These are phyloP conservation scores for Alentia gelatinosa DNA, from an alignment of 2,888 invertebrate species.

Conservation along the genomic window DNA sequence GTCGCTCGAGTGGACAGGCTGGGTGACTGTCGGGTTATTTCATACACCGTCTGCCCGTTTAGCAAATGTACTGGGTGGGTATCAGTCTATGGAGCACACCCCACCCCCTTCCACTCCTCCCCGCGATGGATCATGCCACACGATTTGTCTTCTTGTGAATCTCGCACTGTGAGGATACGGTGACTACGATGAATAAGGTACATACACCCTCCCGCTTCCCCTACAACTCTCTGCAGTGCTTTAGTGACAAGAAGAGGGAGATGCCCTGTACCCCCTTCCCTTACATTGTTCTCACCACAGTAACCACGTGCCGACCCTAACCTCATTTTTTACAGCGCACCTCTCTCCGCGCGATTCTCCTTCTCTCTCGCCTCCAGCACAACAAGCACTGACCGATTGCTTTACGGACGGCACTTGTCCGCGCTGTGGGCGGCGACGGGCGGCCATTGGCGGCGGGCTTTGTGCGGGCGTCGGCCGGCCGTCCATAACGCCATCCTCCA, in stretches of 20 bases:
- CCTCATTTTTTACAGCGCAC: no score
- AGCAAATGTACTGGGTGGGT: slow-evolving; percentile 21
- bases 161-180: neutral
- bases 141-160: neutral
- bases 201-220: neutral
- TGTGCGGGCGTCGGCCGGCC: neutral
- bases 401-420: no score
- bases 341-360: no score
- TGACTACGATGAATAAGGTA: neutral
- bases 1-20: neutral
- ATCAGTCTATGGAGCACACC: neutral
- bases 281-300: no score
- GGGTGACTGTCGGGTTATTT: slow-evolving; percentile 16
- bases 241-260: no score
- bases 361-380: no score
- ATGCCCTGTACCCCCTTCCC: no score
- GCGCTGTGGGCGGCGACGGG: no score
- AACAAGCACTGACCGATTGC: no score
- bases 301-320: no score
- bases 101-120: neutral
- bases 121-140: neutral
- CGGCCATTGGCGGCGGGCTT: no score
- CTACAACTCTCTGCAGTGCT: no score
- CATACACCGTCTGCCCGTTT: neutral
- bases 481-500: neutral